Evolutionary conservation across 2,113 vertebrate genomes (phyloP).

Genomic region (Melanerpes aurifrons): DNA sequence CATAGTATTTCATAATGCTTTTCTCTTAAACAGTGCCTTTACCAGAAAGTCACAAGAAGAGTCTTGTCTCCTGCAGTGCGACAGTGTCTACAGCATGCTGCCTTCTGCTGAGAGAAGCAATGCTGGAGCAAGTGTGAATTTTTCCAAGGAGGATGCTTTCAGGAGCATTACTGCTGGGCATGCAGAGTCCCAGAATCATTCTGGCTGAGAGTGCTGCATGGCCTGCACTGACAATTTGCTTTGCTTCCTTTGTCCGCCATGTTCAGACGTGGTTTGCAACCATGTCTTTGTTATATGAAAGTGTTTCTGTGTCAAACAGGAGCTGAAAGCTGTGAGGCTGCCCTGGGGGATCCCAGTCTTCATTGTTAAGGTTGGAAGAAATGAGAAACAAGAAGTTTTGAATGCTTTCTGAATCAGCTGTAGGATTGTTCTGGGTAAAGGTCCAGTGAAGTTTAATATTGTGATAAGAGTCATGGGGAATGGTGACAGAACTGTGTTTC

Average conservation of each 20-base stretch:
- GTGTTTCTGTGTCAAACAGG: not conserved
- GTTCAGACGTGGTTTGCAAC: not conserved
- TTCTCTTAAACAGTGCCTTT: not conserved
- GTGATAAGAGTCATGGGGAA: not conserved
- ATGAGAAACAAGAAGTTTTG: not conserved
- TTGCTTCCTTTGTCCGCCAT: accelerated
- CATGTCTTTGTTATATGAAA: not conserved
- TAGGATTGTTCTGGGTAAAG: not conserved
- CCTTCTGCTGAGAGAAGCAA: not conserved
- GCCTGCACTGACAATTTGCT: not conserved
- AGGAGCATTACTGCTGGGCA: not conserved
- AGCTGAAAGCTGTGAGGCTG: not conserved
- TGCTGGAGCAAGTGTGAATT: not conserved
- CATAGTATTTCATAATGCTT: not conserved
- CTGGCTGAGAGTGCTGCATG: not conserved
- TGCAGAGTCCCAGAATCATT: accelerated
- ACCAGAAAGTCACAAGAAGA: not conserved
- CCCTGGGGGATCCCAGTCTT: not conserved
- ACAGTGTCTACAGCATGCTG: not conserved
- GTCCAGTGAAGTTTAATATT: constrained; percentile 20
- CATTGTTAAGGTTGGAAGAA: not conserved
- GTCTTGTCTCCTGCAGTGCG: not conserved
- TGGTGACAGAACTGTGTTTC: not conserved
- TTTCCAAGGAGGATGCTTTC: not conserved
- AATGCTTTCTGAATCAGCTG: constrained; percentile 21